phyloP scores from a whole-genome alignment of 2,797 vertebrate genomes.

The Aphelocoma californica region DNA sequence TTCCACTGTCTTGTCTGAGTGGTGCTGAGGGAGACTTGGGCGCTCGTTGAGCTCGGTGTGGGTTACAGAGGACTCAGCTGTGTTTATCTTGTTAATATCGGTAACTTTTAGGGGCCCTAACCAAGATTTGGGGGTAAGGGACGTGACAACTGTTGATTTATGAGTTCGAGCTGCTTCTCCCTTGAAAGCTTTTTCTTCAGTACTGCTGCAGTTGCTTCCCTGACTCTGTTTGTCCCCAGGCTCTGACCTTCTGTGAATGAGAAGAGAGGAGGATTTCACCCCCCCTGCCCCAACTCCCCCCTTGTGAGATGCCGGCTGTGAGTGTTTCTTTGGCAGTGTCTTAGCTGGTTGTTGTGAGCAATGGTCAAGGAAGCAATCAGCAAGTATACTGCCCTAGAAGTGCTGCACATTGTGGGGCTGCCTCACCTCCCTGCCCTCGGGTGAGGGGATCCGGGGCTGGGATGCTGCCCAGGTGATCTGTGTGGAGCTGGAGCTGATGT shows the following conservation, averaged over 20 bases:
- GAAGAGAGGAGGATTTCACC: background rate
- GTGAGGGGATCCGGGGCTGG: background rate
- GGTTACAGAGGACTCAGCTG: background rate
- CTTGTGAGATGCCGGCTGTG: conserved; percentile 80
- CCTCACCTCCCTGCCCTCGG: background rate
- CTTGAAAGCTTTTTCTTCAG: background rate
- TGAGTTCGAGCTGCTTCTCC: background rate
- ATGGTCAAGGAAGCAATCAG: conserved; percentile 98
- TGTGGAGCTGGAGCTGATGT: background rate
- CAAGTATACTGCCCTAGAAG: conserved; percentile 99
- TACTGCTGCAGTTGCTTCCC: background rate
- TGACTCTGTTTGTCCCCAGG: background rate
- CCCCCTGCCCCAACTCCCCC: background rate
- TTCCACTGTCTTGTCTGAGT: background rate
- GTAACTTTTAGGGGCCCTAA: background rate
- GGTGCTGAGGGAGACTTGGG: background rate
- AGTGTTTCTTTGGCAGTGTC: conserved; percentile 99
- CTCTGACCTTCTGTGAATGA: background rate
- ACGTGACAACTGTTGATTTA: background rate
- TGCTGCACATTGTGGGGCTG: conserved; percentile 85
- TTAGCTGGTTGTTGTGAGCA: conserved; percentile 99
- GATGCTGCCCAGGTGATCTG: background rate
- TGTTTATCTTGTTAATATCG: background rate
- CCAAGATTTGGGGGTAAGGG: background rate
- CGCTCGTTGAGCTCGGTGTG: background rate